Evolutionary conservation across 2,797 vertebrate species (phyloP), one percentile per base, ranked within the genome.

Genomic region (Pseudochromis fuscus): DNA sequence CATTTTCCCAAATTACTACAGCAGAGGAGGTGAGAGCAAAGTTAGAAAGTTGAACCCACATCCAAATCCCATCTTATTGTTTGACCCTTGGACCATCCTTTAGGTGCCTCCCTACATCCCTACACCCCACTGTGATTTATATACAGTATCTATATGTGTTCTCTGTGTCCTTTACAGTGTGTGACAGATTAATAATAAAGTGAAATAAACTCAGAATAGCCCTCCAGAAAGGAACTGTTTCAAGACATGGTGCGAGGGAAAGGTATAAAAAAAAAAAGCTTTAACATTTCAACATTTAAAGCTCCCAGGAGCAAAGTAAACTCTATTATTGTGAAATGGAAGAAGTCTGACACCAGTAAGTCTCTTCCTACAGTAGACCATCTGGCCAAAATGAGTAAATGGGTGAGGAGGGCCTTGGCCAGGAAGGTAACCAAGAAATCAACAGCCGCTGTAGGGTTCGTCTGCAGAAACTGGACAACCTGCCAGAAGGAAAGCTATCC

Each of bases 401-500:
- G 56, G 31, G 31, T 50, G 48, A 59, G 49, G 21, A 42, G 42
- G 23, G 46, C 23, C 40, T 46, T 42, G 56, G 50, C 35, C 56
- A 69, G 60, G 45, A 38, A 28, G 28, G 19, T 35, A 48, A 61
- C 60, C 40, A 73, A 61, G 28, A 71, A 80, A 69, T 58, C 40
- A 66, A 15, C 12, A 33, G 13, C 18, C 33, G 19, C 46, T 58
- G 30, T 27, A 67, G 61, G 50, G 4, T 61, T 64, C 13, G 48
- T 63, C 51, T 75, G 52, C 5, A 68, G 53, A 59, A 68, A 75
- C 9, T 13, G 7, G 16, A 0, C 2, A 59, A 40, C 4, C 46
- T 60, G 53, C 63, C 67, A 75, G 31, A 65, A 51, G 9, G 59
- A 61, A 75, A 78, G 42, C 28, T 30, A 50, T 49, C 55, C 58